Evolutionary conservation across 23 tunicate genomes (phyloP), one percentile per base, ranked within the genome.

Genomic region (Clavelina lepadiformis): DNA sequence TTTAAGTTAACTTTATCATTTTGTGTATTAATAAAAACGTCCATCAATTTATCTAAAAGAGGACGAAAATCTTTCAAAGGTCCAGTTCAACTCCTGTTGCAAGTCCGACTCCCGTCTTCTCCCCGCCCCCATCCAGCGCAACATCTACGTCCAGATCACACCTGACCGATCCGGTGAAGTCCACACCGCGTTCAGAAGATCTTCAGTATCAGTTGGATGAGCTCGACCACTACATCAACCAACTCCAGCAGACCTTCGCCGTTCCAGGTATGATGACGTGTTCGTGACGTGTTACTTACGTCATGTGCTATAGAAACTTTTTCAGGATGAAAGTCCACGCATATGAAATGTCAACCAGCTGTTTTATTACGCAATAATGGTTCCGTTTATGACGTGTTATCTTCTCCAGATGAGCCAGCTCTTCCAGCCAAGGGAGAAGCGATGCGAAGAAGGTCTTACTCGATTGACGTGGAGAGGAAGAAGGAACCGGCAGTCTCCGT

Each of bases 171-270:
- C 18, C 50, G 18, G 18, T 44, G 50, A 11, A 11, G 15, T 11
- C 13, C 13, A 44, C 50, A 18, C 50, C 18, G 50, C 18, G n/a
- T n/a, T 66, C 72, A 6, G 72, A 66, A 27, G 96, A 87, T 31
- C 45, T 87, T 24, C 96, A 87, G 52, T 23, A 35, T 25, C 96
- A 87, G 32, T 72, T 87, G 20, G 96, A 83, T 32, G 96, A 87
- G 68, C 60, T 87, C n/a, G 96, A 87, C 68, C 65, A 56, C 2
- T 87, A 82, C 71, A 87, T 87, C 30, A 82, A 77, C 0, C 81
- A 79, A 38, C 56, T 87, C 62, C 64, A 75, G 3, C 65, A 61
- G 29, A 52, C 61, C 30, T 23, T 76, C 36, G 78, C 61, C 36
- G 45, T 33, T 1, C 41, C 75, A 33, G 67, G 72, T 68, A 64